Evolutionary conservation across 1,140 invertebrate genomes (phyloP).

Genomic region (Apis laboriosa): DNA sequence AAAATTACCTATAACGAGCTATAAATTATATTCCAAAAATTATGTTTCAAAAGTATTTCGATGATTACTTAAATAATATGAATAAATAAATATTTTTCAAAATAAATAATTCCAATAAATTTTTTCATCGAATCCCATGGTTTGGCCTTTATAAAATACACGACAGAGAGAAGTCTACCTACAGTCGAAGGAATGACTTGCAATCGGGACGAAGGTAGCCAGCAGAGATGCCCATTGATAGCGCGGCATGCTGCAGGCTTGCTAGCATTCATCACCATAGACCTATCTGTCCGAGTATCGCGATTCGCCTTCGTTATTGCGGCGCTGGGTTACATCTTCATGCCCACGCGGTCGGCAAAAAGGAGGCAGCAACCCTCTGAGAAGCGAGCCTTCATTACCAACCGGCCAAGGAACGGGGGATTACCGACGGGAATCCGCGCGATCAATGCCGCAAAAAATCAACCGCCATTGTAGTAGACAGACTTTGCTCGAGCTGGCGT

Average conservation of each 20-base stretch:
- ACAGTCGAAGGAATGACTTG: constrained; percentile 59
- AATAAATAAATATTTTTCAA: too few relatives aligned
- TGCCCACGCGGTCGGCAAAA: constrained; percentile 46
- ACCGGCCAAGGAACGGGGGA: constrained; percentile 13
- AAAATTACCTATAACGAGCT: too few relatives aligned
- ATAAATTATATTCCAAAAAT: too few relatives aligned
- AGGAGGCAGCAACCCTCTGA: not conserved
- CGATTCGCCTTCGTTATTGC: constrained; percentile 63
- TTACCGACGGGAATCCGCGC: constrained; percentile 38
- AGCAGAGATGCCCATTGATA: constrained; percentile 64
- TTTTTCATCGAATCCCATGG: too few relatives aligned
- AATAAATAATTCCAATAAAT: too few relatives aligned
- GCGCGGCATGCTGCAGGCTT: constrained; percentile 52
- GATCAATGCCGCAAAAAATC: constrained; percentile 41
- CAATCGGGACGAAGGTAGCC: constrained; percentile 52
- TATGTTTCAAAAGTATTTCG: too few relatives aligned
- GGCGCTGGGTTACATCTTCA: constrained; percentile 62
- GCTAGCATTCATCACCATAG: constrained; percentile 65
- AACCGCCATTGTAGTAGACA: constrained; percentile 12
- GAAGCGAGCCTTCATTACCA: constrained; percentile 46
- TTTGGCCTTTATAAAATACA: too few relatives aligned
- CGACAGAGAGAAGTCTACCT: not conserved
- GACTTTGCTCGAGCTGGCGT: not conserved
- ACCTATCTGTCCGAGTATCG: constrained; percentile 63
- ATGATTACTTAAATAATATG: too few relatives aligned